Percentiles rank a stretch among this genome's conserved stretches.
Evolutionary conservation across 1,140 invertebrate genomes (phyloP).

Genomic region (Branchinecta lindahli): DNA sequence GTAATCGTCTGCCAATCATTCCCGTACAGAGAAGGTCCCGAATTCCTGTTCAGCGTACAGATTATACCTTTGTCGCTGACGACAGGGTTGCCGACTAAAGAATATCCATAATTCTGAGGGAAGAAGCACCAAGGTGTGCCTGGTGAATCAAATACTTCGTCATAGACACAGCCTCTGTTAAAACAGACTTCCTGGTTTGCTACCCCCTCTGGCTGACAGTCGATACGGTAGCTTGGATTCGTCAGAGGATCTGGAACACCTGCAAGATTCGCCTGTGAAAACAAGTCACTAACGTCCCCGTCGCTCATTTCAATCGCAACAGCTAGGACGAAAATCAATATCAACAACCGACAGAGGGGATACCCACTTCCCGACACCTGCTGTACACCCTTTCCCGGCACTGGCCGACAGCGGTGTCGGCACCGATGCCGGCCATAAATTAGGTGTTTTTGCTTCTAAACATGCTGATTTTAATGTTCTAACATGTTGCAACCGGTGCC

Average conservation of each 20-base stretch:
- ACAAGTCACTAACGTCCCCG: no score
- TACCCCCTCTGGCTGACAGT: conserved; percentile 7
- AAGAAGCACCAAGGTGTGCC: conserved; percentile 7
- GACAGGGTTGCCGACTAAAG: not conserved
- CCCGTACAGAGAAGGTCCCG: not conserved
- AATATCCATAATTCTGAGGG: not conserved
- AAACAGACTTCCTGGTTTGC: not conserved
- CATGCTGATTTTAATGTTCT: no score
- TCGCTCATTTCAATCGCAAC: no score
- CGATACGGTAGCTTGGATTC: not conserved
- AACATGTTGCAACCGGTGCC: no score
- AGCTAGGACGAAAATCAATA: no score
- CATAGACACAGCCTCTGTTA: not conserved
- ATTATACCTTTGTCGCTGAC: not conserved
- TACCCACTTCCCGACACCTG: no score
- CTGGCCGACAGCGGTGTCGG: no score
- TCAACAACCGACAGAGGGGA: no score
- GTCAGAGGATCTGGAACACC: conserved; percentile 4
- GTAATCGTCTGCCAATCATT: conserved; percentile 1
- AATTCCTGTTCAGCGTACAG: not conserved
- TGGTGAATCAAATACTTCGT: conserved; percentile 1
- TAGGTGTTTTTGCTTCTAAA: no score
- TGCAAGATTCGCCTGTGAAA: no score
- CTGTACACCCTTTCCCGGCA: no score
- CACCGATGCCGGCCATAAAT: no score